Evolutionary conservation across 2,888 invertebrate species (phyloP).

Genomic region (Nebria brevicollis): DNA sequence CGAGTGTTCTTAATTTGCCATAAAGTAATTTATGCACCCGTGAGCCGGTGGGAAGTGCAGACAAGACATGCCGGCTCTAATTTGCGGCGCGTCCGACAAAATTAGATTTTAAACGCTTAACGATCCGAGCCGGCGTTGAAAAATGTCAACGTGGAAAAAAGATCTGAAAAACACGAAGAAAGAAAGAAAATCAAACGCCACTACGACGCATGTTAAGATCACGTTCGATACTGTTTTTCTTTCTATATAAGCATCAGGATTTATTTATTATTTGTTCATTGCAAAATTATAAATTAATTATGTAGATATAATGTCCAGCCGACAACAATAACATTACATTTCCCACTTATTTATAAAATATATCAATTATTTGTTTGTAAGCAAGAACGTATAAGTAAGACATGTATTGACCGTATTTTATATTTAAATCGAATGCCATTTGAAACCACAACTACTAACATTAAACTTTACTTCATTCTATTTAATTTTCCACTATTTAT

Average conservation of each 20-base stretch:
- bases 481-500: no score
- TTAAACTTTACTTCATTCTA: no score
- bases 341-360: no score
- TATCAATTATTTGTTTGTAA: no score
- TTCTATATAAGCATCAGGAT: neutral
- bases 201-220: slow-evolving; percentile 17
- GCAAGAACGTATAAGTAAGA: no score
- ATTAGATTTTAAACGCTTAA: slow-evolving; percentile 65
- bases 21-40: slow-evolving; percentile 60
- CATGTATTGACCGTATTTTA: no score
- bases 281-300: neutral
- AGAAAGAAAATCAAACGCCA: slow-evolving; percentile 21
- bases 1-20: slow-evolving; percentile 63
- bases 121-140: slow-evolving; percentile 61
- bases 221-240: neutral
- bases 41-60: slow-evolving; percentile 59
- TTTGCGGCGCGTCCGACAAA: slow-evolving; percentile 61
- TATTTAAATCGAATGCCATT: no score
- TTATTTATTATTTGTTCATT: neutral
- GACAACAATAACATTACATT: no score
- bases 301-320: neutral
- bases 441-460: no score
- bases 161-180: slow-evolving; percentile 11
- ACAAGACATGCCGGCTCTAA: slow-evolving; percentile 61
- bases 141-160: slow-evolving; percentile 59